Evolutionary conservation across 2,888 invertebrate genomes (phyloP), one percentile per base, ranked within the genome.

Genomic region (Mellilla xanthometata): DNA sequence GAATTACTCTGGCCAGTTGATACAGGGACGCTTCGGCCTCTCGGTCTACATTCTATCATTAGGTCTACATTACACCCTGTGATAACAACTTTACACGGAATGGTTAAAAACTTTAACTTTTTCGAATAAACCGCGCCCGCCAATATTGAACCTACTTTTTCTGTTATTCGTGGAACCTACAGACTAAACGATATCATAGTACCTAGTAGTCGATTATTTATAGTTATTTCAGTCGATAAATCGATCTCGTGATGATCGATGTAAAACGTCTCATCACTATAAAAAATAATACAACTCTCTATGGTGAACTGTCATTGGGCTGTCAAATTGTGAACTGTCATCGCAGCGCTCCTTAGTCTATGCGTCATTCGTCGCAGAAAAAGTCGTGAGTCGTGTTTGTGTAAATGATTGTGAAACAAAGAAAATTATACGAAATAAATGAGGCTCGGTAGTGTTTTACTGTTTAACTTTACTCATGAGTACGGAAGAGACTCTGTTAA

Each of bases 401-500:
- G 82, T 82, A 81, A 86, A 89, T 89, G 88, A 78, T 81, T 83
- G 81, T 80, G 81, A 80, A 85, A 88, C 87, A 88, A 88, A 87
- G 88, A 84, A 78, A 78, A 75, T 75, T 72, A 81, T 74, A 75
- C 72, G 77, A 77, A 86, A 84, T 90, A 89, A 86, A 90, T 90
- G 90, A 81, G 83, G 89, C 76, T 87, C 88, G 65, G 80, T 76
- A 81, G 74, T 78, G 81, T 73, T 71, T 68, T 65, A 60, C 67
- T 74, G 73, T 75, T 76, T 78, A 83, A 74, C 83, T 82, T 81
- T 83, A 85, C 91, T 90, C 82, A 92, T 91, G 90, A 91, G 91
- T 90, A 88, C 91, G 84, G 88, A 90, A 83, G 91, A 92, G 84
- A 91, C 91, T 75, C 91, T 92, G 68, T 86, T 92, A 76, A 90